Evolutionary conservation across 2,113 vertebrate genomes (phyloP), one percentile per base, ranked within the genome.

Genomic region (Oncorhynchus keta): DNA sequence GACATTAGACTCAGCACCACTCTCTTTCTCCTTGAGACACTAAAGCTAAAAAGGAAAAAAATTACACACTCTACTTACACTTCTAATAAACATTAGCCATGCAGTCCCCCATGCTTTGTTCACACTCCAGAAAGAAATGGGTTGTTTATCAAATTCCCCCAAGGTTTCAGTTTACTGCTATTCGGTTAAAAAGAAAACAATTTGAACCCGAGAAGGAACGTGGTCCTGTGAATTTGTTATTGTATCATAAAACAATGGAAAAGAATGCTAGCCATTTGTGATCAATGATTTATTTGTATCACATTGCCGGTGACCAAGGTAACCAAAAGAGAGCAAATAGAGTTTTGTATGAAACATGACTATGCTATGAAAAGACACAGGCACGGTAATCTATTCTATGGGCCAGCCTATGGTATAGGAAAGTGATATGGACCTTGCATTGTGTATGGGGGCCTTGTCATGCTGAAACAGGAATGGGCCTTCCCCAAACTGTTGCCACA

Each of bases 1-100:
- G 13, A 74, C 62, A 77, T 82, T 79, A 70, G 80, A 79, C 76
- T 77, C 57, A 72, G 69, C 65, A 77, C 66, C 80, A 77, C n/a
- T 71, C 82, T 76, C 70, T 80, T 75, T 84, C 78, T 79, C 68
- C 51, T 66, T 73, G 45, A 76, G 78, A 83, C 70, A 35, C 35
- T 35, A 35, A 35, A 35, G 35, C 6, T 35, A 35, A 35, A 35
- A 76, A 83, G 76, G 62, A 71, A 74, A 74, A 74, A 76, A 84
- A 82, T 80, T 84, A 82, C 74, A 73, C n/a, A 74, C 7, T 32
- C 74, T 39, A 74, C 68, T 30, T 49, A 48, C 83, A 68, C 75
- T 69, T 72, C 57, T 76, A 66, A 79, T 75, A 73, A 77, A 75
- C 73, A 35, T 69, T 76, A 76, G 26, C 65, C 28, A 6, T 16